Percentiles rank a stretch among this genome's conserved stretches.
These are phyloP conservation scores for Tenualosa ilisha DNA, from an alignment of 2,797 vertebrate species.

Conservation along the genomic window DNA sequence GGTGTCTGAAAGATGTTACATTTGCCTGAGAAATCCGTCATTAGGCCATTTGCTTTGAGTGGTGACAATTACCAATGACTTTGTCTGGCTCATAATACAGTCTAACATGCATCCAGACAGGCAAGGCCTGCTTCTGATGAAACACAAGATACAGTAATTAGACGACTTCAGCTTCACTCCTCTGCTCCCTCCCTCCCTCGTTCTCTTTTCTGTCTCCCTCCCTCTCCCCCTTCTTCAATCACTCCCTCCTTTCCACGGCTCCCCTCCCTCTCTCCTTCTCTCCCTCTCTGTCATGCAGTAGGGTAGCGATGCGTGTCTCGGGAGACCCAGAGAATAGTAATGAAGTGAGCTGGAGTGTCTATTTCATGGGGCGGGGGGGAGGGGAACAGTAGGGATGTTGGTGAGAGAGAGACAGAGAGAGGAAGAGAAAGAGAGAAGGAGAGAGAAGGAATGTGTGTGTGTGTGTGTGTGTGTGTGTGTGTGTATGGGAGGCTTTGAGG, in stretches of 20 bases:
- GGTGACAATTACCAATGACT: not conserved
- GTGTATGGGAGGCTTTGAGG: conserved; percentile 23
- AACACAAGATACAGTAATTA: conserved; percentile 38
- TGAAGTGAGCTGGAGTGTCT: conserved; percentile 77
- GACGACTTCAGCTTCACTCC: conserved; percentile 52
- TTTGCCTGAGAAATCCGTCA: not conserved
- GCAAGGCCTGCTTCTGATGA: conserved; percentile 5
- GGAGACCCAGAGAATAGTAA: conserved; percentile 82
- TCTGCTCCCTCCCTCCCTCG: conserved; percentile 12
- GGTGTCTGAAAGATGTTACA: not conserved
- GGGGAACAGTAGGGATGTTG: conserved; percentile 43
- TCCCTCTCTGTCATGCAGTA: conserved; percentile 55
- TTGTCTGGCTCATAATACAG: conserved; percentile 40
- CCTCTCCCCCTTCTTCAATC: conserved; percentile 36
- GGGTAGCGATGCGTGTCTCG: conserved; percentile 71
- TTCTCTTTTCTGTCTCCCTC: conserved; percentile 23
- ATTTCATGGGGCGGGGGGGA: conserved; percentile 70
- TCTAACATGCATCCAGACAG: conserved; percentile 46
- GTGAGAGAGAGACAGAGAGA: not conserved
- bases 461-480: no score
- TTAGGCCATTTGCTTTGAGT: not conserved
- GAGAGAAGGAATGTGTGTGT: conserved; percentile 30
- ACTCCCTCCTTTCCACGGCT: conserved; percentile 19
- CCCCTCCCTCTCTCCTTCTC: conserved; percentile 29
- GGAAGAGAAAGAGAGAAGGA: not conserved